Evolutionary conservation across 2,113 vertebrate genomes (phyloP), one percentile per base, ranked within the genome.

Genomic region (Xiphophorus maculatus): DNA sequence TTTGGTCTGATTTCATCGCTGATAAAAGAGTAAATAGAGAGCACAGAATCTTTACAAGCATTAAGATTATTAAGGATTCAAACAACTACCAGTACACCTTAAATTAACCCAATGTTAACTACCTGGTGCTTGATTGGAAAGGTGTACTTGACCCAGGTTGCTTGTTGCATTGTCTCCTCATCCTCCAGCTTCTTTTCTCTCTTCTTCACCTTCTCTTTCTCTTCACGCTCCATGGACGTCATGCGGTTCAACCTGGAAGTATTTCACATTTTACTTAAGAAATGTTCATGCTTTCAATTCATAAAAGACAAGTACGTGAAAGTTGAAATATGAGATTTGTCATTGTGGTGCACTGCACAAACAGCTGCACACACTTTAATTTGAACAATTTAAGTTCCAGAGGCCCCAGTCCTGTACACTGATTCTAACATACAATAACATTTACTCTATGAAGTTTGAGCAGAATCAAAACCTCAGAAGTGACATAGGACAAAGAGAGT

Each of bases 111-210:
- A 33, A 65, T 69, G 51, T 48, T 48, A 19, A 58, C 11, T 88
- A 99, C 97, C 96, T 99, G 97, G 74, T 99, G 97, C 80, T 98
- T 99, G 29, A 99, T 96, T 76, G 97, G 97, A 91, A 99, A 97
- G 3, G 97, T 98, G 37, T 98, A 99, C 84, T 99, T 99, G 88
- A 99, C 97, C 97, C 97, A 99, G 0, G 97, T 99, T 63, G 97
- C 97, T 82, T 99, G 97, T 68, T 97, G 97, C 96, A 99, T 94
- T 0, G 96, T 98, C 94, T 99, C 97, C 80, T 98, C 97, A 60
- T 98, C 97, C 89, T 98, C 97, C 84, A 97, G 95, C 78, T 98
- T 98, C 87, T 95, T 96, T 90, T 98, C 97, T 77, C 97, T 96
- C 91, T 99, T 98, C 93, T 97, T 98, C 17, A 97, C 94, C 83